These are phyloP conservation scores for Amblyopsis rosae DNA, from an alignment of 2,113 vertebrate species.

Conservation along the genomic window DNA sequence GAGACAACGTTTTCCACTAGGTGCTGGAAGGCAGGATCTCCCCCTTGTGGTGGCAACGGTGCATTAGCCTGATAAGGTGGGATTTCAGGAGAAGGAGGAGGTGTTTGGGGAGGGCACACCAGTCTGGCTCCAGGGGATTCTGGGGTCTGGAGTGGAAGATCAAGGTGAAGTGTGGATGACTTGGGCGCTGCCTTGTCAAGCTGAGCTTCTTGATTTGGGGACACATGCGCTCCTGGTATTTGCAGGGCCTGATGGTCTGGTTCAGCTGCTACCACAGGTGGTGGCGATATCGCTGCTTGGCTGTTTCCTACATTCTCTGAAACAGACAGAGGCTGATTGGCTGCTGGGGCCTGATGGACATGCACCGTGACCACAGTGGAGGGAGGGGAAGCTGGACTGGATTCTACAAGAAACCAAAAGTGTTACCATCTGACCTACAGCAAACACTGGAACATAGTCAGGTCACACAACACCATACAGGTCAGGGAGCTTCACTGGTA, in stretches of 20 bases:
- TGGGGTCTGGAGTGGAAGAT: conserved; percentile 24
- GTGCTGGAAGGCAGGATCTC: conserved; percentile 19
- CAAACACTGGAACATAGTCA: too few species aligned
- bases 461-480: too few species aligned
- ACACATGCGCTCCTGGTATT: background rate
- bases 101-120: conserved; percentile 32
- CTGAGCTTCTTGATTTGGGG: conserved; percentile 11
- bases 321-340: conserved; percentile 15
- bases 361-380: conserved; percentile 48
- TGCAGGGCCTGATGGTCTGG: conserved; percentile 12
- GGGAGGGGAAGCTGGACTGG: conserved; percentile 36
- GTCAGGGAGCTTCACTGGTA: too few species aligned
- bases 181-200: background rate
- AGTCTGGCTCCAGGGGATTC: conserved; percentile 8
- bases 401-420: conserved; percentile 42
- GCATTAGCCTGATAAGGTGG: background rate
- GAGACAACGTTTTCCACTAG: conserved; percentile 46
- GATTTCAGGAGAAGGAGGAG: conserved; percentile 41
- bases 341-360: conserved; percentile 56
- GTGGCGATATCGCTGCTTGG: conserved; percentile 8
- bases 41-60: background rate
- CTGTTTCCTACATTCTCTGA: conserved; percentile 23
- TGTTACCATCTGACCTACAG: conserved; percentile 33
- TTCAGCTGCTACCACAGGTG: conserved; percentile 18
- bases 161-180: conserved; percentile 5